phyloP scores from a whole-genome alignment of 1,140 invertebrate genomes.

The Nasonia vitripennis region DNA sequence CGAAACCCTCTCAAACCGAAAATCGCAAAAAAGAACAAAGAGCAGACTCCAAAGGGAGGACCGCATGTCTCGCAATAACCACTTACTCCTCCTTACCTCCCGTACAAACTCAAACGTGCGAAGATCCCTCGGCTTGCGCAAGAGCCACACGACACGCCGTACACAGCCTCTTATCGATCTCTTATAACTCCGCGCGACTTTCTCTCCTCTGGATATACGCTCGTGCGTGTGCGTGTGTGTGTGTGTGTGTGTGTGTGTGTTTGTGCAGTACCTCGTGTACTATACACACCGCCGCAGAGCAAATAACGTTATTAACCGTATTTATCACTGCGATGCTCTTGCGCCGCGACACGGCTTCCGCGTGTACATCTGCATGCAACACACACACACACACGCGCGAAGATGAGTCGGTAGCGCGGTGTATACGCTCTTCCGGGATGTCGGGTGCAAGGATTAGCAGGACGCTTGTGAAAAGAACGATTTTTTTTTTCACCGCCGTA shows the following conservation, averaged over 20 bases:
- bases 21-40: too few species aligned
- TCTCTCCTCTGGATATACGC: background rate
- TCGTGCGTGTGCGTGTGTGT: too few species aligned
- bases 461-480: background rate
- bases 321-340: background rate
- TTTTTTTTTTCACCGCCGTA: background rate
- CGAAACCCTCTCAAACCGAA: too few species aligned
- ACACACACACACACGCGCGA: too few species aligned
- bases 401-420: too few species aligned
- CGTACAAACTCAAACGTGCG: too few species aligned
- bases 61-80: too few species aligned
- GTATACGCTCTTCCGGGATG: background rate
- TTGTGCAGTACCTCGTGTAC: background rate
- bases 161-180: background rate
- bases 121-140: too few species aligned
- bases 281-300: background rate
- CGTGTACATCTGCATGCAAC: too few species aligned
- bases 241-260: background rate
- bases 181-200: background rate
- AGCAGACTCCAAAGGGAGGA: too few species aligned
- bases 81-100: too few species aligned
- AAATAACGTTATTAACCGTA: constrained; percentile 4
- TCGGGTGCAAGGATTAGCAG: background rate
- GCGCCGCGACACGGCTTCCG: background rate
- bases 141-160: background rate